A percentile compares a stretch with the other conserved stretches of the same genome.
Conservation (phyloP, 2,113 vertebrate species). For the Oreochromis spilurus region DNA sequence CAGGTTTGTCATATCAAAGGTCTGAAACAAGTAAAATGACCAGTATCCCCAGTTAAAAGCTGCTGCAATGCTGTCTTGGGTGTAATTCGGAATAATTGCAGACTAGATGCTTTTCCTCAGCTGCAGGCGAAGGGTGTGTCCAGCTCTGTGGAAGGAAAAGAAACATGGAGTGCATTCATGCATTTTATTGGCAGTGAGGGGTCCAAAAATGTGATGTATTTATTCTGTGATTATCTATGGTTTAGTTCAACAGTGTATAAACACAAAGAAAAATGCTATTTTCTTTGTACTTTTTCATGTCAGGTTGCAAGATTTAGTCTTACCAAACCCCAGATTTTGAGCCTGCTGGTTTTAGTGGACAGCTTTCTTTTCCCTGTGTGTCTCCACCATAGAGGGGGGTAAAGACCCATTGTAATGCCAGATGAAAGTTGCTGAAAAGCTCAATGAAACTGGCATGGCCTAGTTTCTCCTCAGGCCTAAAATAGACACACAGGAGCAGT, state of each 20-base stretch:
- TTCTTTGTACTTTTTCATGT: neutral
- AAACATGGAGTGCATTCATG: neutral
- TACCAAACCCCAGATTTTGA: neutral
- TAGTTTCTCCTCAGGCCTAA: constrained; percentile 57
- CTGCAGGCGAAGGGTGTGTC: constrained; percentile 50
- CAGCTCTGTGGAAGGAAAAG: neutral
- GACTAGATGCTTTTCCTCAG: constrained; percentile 37
- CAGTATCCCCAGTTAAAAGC: constrained; percentile 7
- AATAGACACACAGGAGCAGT: constrained; percentile 60
- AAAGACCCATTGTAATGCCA: constrained; percentile 32
- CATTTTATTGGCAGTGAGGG: constrained; percentile 12
- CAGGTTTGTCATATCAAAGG: constrained; percentile 9
- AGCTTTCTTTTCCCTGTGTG: neutral
- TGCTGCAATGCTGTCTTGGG: constrained; percentile 9
- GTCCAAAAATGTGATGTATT: constrained; percentile 29
- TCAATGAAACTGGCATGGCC: constrained; percentile 68
- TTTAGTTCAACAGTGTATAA: neutral
- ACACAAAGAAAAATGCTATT: neutral
- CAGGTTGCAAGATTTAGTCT: neutral
- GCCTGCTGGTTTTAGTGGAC: constrained; percentile 3
- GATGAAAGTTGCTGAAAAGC: constrained; percentile 59
- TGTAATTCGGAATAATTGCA: constrained; percentile 64
- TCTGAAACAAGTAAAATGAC: constrained; percentile 20
- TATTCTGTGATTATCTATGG: neutral
- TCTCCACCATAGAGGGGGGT: neutral